These are phyloP conservation scores for Ceratoteleas bidentatus DNA, from an alignment of 1,140 invertebrate genomes.

Conservation along the genomic window DNA sequence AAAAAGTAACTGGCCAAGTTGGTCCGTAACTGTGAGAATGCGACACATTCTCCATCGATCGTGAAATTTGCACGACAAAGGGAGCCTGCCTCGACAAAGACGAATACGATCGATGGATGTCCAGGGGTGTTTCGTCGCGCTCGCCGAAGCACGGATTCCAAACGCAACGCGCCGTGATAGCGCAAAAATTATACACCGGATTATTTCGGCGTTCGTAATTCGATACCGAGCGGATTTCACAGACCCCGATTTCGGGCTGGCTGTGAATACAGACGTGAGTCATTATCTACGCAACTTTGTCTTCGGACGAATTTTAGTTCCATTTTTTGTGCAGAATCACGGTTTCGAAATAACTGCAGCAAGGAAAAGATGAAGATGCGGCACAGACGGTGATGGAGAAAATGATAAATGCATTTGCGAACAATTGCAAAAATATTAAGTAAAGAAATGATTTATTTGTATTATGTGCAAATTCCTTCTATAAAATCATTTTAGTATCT, in stretches of 20 bases:
- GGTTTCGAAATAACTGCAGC: too few relatives aligned
- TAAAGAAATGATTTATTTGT: too few relatives aligned
- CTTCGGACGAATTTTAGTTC: background rate
- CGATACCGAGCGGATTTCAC: conserved; percentile 27
- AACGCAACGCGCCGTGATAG: conserved; percentile 51
- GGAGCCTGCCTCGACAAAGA: conserved; percentile 56
- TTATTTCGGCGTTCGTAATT: conserved; percentile 46
- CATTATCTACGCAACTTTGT: background rate
- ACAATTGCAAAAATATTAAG: too few relatives aligned
- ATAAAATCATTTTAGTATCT: too few relatives aligned
- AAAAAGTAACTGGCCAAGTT: conserved; percentile 33
- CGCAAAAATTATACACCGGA: conserved; percentile 57
- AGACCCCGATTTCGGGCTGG: background rate
- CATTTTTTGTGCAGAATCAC: too few relatives aligned
- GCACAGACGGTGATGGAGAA: too few relatives aligned
- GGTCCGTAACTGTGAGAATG: conserved; percentile 37
- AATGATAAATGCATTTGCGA: too few relatives aligned
- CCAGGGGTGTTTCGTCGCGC: conserved; percentile 54
- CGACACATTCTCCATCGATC: conserved; percentile 60
- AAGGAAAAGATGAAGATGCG: too few relatives aligned
- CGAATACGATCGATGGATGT: conserved; percentile 60
- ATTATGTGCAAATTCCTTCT: too few relatives aligned
- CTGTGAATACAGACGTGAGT: background rate
- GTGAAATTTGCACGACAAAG: conserved; percentile 64
- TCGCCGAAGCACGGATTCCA: conserved; percentile 48